Evolutionary conservation across 2,797 vertebrate genomes (phyloP).

Genomic region (Cirrhinus molitorella): DNA sequence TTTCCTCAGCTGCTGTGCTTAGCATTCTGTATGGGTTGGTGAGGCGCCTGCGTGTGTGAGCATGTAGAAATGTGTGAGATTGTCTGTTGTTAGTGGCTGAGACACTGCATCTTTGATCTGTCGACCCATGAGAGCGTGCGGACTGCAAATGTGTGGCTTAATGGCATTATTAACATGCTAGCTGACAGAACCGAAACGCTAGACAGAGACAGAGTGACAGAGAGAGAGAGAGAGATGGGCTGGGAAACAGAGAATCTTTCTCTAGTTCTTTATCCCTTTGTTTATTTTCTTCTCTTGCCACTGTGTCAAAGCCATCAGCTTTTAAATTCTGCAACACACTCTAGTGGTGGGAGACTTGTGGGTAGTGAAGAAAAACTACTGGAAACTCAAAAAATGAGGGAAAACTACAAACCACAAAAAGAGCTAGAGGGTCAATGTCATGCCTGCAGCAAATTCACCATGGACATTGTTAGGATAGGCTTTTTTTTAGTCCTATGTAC

Average conservation of each 20-base stretch:
- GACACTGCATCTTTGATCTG: slow-evolving; percentile 61
- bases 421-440: slow-evolving; percentile 17
- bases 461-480: slow-evolving; percentile 4
- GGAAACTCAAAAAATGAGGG: slow-evolving; percentile 30
- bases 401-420: slow-evolving; percentile 1
- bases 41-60: slow-evolving; percentile 49
- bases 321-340: slow-evolving; percentile 46
- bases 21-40: slow-evolving; percentile 50
- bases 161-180: slow-evolving; percentile 70
- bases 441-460: slow-evolving; percentile 7
- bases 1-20: slow-evolving; percentile 73
- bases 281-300: slow-evolving; percentile 45
- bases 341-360: slow-evolving; percentile 30
- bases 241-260: slow-evolving; percentile 28
- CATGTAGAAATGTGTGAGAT: slow-evolving; percentile 31
- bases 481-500: too few relatives aligned
- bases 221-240: slow-evolving; percentile 37
- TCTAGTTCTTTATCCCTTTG: slow-evolving; percentile 43
- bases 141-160: slow-evolving; percentile 71
- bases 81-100: slow-evolving; percentile 51
- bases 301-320: slow-evolving; percentile 44
- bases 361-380: slow-evolving; percentile 37
- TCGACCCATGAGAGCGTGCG: slow-evolving; percentile 45
- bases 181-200: slow-evolving; percentile 67
- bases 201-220: slow-evolving; percentile 19